Evolutionary conservation across 2,113 vertebrate species (phyloP).

Genomic region (Vanacampus margaritifer): DNA sequence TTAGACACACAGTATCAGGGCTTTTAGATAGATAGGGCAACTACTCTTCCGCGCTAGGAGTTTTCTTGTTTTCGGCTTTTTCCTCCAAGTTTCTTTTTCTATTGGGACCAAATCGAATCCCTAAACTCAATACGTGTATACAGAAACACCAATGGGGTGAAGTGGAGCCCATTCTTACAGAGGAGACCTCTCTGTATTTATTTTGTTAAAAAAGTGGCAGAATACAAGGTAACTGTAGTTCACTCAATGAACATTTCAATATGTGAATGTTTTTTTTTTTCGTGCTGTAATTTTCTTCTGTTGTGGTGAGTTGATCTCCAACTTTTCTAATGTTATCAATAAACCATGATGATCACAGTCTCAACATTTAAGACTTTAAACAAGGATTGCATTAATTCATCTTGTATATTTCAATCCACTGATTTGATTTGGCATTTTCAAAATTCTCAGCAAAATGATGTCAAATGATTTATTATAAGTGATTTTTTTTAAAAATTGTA

Average conservation of each 20-base stretch:
- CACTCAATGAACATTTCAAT: constrained; percentile 59
- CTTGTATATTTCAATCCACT: constrained; percentile 8
- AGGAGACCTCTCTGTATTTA: constrained; percentile 76
- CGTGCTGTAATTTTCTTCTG: constrained; percentile 42
- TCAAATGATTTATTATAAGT: neutral
- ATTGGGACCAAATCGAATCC: constrained; percentile 70
- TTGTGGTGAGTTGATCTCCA: constrained; percentile 54
- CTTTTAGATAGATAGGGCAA: constrained; percentile 79
- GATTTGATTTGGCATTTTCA: constrained; percentile 20
- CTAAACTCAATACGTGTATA: constrained; percentile 70
- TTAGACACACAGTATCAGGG: constrained; percentile 80
- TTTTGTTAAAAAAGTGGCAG: constrained; percentile 77
- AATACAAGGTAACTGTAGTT: constrained; percentile 79
- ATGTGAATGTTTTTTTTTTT: constrained; percentile 57
- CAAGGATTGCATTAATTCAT: constrained; percentile 1
- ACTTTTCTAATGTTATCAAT: constrained; percentile 25
- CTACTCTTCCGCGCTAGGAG: constrained; percentile 57
- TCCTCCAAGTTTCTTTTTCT: constrained; percentile 68
- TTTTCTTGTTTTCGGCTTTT: constrained; percentile 68
- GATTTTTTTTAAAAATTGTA: neutral
- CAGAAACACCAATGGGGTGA: constrained; percentile 69
- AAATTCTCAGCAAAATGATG: neutral
- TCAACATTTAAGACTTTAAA: constrained; percentile 28
- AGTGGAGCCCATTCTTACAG: constrained; percentile 71
- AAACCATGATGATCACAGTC: constrained; percentile 22